These are phyloP conservation scores for Formica exsecta DNA, from an alignment of 1,140 invertebrate species.

Conservation along the genomic window DNA sequence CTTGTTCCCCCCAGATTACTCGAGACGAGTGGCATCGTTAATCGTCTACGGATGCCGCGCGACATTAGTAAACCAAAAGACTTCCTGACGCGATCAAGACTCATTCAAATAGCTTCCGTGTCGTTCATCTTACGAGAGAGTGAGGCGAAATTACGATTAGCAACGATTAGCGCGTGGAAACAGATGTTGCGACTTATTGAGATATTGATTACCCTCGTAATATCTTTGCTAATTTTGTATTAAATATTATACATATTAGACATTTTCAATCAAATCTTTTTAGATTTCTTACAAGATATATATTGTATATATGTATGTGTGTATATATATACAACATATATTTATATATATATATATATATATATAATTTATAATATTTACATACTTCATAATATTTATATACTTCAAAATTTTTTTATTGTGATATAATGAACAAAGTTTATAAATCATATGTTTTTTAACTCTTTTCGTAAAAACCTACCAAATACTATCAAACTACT, in stretches of 20 bases:
- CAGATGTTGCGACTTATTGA: constrained; percentile 7
- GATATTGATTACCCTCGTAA: neutral
- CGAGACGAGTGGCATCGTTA: constrained; percentile 76
- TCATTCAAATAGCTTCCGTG: constrained; percentile 23
- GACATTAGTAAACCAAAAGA: constrained; percentile 48
- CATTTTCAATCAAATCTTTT: too few relatives aligned
- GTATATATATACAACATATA: too few relatives aligned
- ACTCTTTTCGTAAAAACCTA: too few relatives aligned
- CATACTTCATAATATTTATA: too few relatives aligned
- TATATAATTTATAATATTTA: too few relatives aligned
- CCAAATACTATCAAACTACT: neutral
- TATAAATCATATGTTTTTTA: too few relatives aligned
- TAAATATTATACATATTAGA: neutral
- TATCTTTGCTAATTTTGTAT: neutral
- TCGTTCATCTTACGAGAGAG: neutral
- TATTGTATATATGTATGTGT: too few relatives aligned
- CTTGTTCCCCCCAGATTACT: constrained; percentile 77
- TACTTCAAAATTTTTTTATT: too few relatives aligned
- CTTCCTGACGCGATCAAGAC: constrained; percentile 19
- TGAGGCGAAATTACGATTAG: neutral
- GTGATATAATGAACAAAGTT: too few relatives aligned
- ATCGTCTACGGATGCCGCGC: constrained; percentile 58
- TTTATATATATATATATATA: too few relatives aligned
- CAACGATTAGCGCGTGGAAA: neutral
- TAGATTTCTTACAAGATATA: neutral